Conservation (phyloP, 1,140 invertebrate species). For the Lasioglossum albipes region DNA sequence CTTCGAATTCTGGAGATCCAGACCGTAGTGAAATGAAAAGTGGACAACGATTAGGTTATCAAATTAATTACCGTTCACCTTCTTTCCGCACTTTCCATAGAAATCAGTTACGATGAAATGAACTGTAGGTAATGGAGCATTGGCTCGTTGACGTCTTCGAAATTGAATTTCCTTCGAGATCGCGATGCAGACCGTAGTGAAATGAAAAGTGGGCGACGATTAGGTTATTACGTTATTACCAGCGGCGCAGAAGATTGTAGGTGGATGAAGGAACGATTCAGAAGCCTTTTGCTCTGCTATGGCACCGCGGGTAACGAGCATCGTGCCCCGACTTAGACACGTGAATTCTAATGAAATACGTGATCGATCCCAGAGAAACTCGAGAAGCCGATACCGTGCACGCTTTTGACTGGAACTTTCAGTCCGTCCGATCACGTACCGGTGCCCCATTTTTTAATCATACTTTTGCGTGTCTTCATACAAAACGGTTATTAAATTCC, state of each 20-base stretch:
- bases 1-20: background rate
- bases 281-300: slow-evolving; percentile 27
- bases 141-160: background rate
- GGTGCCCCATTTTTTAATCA: background rate
- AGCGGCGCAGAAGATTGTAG: background rate
- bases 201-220: slow-evolving; percentile 2
- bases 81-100: no score
- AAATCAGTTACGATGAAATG: no score
- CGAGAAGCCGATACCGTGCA: slow-evolving; percentile 6
- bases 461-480: background rate
- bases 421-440: slow-evolving; percentile 54
- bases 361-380: slow-evolving; percentile 68
- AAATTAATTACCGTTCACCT: no score
- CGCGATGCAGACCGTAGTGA: background rate
- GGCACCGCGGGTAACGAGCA: slow-evolving; percentile 44
- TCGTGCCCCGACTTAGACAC: slow-evolving; percentile 2
- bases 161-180: background rate
- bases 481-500: background rate
- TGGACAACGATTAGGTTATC: background rate
- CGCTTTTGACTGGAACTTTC: slow-evolving; percentile 67
- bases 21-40: slow-evolving; percentile 1
- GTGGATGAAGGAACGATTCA: slow-evolving; percentile 9
- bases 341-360: slow-evolving; percentile 68
- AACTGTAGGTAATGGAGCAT: no score
- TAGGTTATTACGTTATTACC: slow-evolving; percentile 1